Percentiles rank a stretch among this genome's conserved stretches.
phyloP scores from a whole-genome alignment of 2,888 invertebrate genomes.

The Papilio demoleus region DNA sequence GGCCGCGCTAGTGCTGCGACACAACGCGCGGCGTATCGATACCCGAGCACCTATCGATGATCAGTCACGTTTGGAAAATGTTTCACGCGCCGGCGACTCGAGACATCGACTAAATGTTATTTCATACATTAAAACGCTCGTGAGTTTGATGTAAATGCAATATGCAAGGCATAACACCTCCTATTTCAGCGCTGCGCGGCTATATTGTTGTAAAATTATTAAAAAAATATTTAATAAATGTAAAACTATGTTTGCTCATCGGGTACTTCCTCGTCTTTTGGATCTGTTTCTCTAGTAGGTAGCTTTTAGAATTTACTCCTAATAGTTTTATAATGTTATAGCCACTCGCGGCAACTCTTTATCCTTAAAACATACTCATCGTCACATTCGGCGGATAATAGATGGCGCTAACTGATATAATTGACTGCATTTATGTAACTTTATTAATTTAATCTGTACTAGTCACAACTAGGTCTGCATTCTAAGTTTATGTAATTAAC shows the following conservation, averaged over 20 bases:
- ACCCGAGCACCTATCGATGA: conserved; percentile 41
- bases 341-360: conserved; percentile 56
- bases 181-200: conserved; percentile 62
- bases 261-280: conserved; percentile 77
- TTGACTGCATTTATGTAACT: conserved; percentile 39
- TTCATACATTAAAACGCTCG: conserved; percentile 68
- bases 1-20: conserved; percentile 60
- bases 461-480: conserved; percentile 26
- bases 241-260: conserved; percentile 74
- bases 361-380: conserved; percentile 64
- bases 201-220: conserved; percentile 73
- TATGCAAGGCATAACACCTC: conserved; percentile 62
- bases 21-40: conserved; percentile 45
- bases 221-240: conserved; percentile 48
- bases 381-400: conserved; percentile 57
- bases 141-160: conserved; percentile 45
- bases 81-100: conserved; percentile 66
- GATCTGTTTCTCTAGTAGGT: conserved; percentile 75
- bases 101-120: conserved; percentile 82
- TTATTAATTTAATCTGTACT: conserved; percentile 18
- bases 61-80: conserved; percentile 60
- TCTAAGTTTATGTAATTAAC: background rate
- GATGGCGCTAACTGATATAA: conserved; percentile 46
- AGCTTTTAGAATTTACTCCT: conserved; percentile 63
- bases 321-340: conserved; percentile 71